A percentile compares a stretch with the other conserved stretches of the same genome.
Conservation (phyloP, 2,797 vertebrate species). For the Potorous gilbertii region DNA sequence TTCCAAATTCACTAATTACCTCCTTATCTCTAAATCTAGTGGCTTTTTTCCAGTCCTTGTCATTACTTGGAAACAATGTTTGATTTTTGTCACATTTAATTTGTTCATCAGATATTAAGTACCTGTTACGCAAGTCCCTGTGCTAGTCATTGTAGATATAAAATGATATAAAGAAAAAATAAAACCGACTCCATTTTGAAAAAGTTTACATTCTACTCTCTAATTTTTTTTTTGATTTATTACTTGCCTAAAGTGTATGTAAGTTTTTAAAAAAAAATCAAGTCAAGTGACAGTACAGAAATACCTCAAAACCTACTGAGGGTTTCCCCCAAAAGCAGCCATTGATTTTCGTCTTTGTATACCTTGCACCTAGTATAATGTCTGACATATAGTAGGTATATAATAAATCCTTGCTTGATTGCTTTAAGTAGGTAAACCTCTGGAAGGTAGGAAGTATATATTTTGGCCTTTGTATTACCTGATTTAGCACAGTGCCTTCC, state of each 20-base stretch:
- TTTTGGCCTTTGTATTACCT: not conserved
- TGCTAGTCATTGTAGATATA: not conserved
- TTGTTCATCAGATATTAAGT: not conserved
- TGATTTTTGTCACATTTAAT: not conserved
- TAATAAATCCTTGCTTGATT: not conserved
- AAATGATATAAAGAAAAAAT: not conserved
- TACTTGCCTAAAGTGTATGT: not conserved
- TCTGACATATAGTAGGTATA: not conserved
- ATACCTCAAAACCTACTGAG: not conserved
- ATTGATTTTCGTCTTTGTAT: not conserved
- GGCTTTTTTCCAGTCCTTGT: not conserved
- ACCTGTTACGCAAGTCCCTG: not conserved
- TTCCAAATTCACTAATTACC: not conserved
- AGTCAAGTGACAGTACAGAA: not conserved
- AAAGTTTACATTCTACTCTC: not conserved
- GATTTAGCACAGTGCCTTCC: not conserved
- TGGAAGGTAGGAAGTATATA: not conserved
- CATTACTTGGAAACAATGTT: not conserved
- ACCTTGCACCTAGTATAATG: too few species aligned
- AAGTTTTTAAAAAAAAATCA: not conserved
- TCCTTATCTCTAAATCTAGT: not conserved
- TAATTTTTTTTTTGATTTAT: not conserved
- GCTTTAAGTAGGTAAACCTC: not conserved
- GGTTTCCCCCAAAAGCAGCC: not conserved
- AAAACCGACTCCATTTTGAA: not conserved